These are phyloP conservation scores for Hypercompe scribonia DNA, from an alignment of 2,888 invertebrate genomes.

Conservation along the genomic window DNA sequence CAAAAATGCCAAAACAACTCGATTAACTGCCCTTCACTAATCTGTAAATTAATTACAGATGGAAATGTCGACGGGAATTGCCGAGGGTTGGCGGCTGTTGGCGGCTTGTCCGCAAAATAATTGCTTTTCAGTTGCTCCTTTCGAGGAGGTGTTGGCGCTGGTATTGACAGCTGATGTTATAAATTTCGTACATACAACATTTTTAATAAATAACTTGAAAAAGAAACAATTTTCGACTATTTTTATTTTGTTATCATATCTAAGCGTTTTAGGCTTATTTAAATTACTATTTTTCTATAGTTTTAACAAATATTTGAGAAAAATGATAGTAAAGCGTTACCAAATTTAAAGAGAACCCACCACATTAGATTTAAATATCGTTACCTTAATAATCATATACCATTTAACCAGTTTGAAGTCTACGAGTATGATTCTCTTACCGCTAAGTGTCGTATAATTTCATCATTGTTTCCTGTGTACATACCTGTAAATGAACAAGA, in stretches of 20 bases:
- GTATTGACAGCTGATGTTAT: slow-evolving; percentile 36
- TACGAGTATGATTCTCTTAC: background rate
- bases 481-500: slow-evolving; percentile 12
- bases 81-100: slow-evolving; percentile 21
- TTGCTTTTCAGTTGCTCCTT: slow-evolving; percentile 57
- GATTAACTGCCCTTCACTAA: slow-evolving; percentile 60
- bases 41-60: slow-evolving; percentile 62
- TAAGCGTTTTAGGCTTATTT: background rate
- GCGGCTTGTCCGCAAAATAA: slow-evolving; percentile 52
- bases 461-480: background rate
- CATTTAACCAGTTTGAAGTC: background rate
- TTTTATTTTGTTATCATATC: background rate
- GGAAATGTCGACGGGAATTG: slow-evolving; percentile 36
- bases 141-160: slow-evolving; percentile 23
- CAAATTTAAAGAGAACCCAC: no score
- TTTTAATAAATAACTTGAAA: background rate
- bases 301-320: background rate
- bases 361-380: background rate
- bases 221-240: background rate
- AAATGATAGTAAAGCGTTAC: background rate
- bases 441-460: background rate
- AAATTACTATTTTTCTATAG: background rate
- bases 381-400: background rate
- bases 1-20: slow-evolving; percentile 55
- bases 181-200: slow-evolving; percentile 15